Percentiles rank a stretch among this genome's conserved stretches.
Evolutionary conservation across 2,888 invertebrate genomes (phyloP).

Genomic region (Chesias legatella): DNA sequence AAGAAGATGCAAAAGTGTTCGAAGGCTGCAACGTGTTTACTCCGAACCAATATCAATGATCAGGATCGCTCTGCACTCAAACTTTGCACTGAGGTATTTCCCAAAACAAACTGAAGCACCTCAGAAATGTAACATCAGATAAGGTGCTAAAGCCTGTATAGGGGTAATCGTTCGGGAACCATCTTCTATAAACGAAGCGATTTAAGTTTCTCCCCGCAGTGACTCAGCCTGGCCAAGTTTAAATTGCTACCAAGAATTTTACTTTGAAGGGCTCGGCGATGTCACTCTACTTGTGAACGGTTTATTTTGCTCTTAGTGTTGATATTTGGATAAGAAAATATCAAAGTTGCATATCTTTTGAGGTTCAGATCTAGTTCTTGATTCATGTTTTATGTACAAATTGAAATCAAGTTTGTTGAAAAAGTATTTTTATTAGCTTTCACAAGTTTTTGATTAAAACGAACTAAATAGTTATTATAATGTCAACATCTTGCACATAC

Average conservation of each 20-base stretch:
- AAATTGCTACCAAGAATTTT: conserved; percentile 74
- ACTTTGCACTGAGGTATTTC: conserved; percentile 15
- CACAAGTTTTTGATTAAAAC: no score
- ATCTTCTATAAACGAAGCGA: conserved; percentile 77
- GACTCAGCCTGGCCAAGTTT: conserved; percentile 68
- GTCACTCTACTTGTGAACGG: conserved; percentile 34
- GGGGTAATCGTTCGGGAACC: conserved; percentile 72
- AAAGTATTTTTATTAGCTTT: no score
- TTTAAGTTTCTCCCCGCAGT: conserved; percentile 69
- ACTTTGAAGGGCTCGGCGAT: conserved; percentile 49
- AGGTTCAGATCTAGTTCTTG: not conserved
- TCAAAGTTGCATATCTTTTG: conserved; percentile 5
- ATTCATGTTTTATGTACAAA: not conserved
- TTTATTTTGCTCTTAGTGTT: conserved; percentile 31
- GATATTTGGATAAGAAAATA: conserved; percentile 21
- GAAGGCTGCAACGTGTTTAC: no score
- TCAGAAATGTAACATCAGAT: conserved; percentile 42
- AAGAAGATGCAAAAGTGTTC: no score
- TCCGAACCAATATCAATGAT: no score
- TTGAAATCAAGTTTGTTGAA: no score
- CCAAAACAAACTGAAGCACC: conserved; percentile 30
- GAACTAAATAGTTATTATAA: no score
- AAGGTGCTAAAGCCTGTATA: conserved; percentile 65
- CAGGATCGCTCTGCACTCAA: not conserved
- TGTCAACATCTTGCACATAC: no score